Evolutionary conservation across 2,797 vertebrate genomes (phyloP).

Genomic region (Antrozous pallidus): DNA sequence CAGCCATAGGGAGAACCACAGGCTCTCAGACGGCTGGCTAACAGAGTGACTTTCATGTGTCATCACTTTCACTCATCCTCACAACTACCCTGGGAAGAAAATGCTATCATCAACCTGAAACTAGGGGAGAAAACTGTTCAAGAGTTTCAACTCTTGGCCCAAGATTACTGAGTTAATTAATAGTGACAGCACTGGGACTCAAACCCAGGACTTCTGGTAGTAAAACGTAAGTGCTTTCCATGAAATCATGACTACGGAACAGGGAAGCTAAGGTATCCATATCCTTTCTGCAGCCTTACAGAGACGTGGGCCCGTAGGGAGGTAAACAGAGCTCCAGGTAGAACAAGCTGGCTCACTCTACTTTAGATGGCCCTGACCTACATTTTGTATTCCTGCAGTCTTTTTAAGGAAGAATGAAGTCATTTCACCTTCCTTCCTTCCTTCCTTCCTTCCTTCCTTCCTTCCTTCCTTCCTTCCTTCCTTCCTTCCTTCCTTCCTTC

Average conservation of each 20-base stretch:
- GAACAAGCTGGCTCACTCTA: background rate
- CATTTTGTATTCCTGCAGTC: background rate
- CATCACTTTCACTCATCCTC: background rate
- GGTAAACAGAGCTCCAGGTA: background rate
- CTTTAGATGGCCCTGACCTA: background rate
- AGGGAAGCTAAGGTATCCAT: background rate
- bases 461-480: background rate
- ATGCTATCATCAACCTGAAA: background rate
- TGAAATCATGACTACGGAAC: background rate
- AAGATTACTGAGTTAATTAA: background rate
- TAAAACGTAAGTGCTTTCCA: background rate
- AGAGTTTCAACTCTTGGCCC: background rate
- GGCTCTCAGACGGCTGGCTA: background rate
- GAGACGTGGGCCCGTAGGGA: background rate
- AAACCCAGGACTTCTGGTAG: background rate
- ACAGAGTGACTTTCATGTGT: background rate
- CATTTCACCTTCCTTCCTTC: constrained; percentile 30
- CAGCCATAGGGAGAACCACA: background rate
- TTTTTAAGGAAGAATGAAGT: constrained; percentile 48
- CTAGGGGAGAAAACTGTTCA: background rate
- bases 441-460: background rate
- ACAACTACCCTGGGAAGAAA: background rate
- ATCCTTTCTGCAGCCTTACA: background rate
- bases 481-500: background rate
- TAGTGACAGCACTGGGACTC: background rate